These are phyloP conservation scores for Autographa pulchrina DNA, from an alignment of 2,888 invertebrate species.

Conservation along the genomic window DNA sequence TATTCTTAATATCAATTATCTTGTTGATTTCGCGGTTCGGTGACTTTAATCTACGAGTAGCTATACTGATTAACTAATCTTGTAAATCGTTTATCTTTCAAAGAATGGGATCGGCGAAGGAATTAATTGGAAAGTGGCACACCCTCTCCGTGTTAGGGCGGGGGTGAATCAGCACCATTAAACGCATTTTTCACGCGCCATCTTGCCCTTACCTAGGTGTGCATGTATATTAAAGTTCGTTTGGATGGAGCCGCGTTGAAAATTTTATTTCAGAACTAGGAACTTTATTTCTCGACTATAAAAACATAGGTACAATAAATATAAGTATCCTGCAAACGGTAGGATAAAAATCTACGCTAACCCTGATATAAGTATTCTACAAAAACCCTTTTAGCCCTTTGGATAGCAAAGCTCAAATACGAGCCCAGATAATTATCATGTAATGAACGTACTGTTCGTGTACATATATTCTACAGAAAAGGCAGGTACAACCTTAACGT, in stretches of 20 bases:
- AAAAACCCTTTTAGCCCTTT: slow-evolving; percentile 19
- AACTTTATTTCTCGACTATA: too few relatives aligned
- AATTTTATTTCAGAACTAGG: not conserved
- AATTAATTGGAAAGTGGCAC: slow-evolving; percentile 57
- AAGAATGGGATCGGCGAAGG: slow-evolving; percentile 45
- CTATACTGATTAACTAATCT: slow-evolving; percentile 53
- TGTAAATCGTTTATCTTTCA: slow-evolving; percentile 41
- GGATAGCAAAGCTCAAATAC: not conserved
- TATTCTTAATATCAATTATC: slow-evolving; percentile 17
- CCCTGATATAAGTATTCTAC: not conserved
- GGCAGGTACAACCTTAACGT: not conserved
- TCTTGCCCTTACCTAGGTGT: slow-evolving; percentile 33
- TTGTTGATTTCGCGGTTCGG: slow-evolving; percentile 15
- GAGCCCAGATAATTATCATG: not conserved
- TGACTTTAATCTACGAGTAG: slow-evolving; percentile 43
- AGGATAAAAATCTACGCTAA: not conserved
- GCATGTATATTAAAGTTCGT: slow-evolving; percentile 28
- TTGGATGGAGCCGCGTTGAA: not conserved
- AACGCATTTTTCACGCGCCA: slow-evolving; percentile 57
- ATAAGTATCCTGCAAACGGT: too few relatives aligned
- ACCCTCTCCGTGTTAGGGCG: slow-evolving; percentile 58
- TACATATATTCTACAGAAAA: not conserved
- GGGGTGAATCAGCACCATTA: slow-evolving; percentile 41
- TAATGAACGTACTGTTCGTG: not conserved
- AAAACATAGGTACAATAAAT: not conserved